These are phyloP conservation scores for Melanerpes aurifrons DNA, from an alignment of 2,113 vertebrate genomes.

Conservation along the genomic window DNA sequence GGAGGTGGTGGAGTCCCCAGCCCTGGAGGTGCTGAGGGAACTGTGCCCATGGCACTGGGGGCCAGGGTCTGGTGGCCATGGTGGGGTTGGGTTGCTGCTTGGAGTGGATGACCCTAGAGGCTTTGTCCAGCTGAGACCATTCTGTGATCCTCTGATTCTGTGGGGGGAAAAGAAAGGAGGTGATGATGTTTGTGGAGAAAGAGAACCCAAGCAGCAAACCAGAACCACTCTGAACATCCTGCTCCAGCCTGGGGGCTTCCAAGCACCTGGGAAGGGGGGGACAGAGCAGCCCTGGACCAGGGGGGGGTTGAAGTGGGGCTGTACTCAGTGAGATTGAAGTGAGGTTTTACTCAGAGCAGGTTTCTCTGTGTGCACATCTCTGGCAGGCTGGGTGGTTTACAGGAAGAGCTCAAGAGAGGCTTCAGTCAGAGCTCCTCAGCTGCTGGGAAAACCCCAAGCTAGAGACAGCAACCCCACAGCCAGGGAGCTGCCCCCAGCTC, in stretches of 20 bases:
- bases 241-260: neutral
- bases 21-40: no score
- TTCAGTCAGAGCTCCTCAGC: neutral
- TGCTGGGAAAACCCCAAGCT: neutral
- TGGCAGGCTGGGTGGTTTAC: neutral
- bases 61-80: no score
- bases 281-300: neutral
- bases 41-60: no score
- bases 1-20: no score
- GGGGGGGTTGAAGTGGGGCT: accelerated
- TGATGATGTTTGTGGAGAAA: neutral
- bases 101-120: no score
- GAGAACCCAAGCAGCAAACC: neutral
- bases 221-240: neutral
- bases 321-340: accelerated
- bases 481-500: neutral
- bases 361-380: accelerated
- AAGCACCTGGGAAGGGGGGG: neutral
- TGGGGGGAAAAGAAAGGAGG: no score
- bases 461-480: neutral
- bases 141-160: no score
- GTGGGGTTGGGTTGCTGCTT: no score
- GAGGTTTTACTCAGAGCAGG: accelerated
- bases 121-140: no score
- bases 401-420: neutral